These are phyloP conservation scores for Tympanoctomys barrerae DNA, from an alignment of 2,797 vertebrate genomes.

Conservation along the genomic window DNA sequence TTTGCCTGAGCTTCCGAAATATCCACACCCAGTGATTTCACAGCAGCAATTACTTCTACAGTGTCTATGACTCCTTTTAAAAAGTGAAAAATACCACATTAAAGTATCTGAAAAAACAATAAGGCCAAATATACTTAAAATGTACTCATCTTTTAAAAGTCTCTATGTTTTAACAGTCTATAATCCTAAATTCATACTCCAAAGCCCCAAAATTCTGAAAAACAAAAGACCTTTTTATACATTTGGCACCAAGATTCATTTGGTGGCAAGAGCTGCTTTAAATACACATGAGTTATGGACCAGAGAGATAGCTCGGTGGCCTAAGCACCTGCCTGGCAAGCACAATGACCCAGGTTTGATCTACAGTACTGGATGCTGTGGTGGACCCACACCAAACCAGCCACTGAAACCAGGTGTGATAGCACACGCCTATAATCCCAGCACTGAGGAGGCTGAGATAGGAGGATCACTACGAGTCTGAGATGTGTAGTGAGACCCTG, in stretches of 20 bases:
- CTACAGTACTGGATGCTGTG: too few species aligned
- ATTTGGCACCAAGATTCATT: slow-evolving; percentile 11
- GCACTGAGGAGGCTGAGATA: too few species aligned
- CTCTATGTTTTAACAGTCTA: not conserved
- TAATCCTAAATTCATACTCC: not conserved
- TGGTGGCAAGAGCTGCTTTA: slow-evolving; percentile 26
- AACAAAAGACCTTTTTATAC: not conserved
- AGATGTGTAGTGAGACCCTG: too few species aligned
- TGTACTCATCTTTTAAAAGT: not conserved
- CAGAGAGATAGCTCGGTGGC: too few species aligned
- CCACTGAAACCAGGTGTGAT: too few species aligned
- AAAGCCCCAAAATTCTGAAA: slow-evolving; percentile 28
- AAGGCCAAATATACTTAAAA: slow-evolving; percentile 51
- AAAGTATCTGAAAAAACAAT: slow-evolving; percentile 21
- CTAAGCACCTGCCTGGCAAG: too few species aligned
- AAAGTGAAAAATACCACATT: slow-evolving; percentile 69
- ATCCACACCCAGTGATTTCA: slow-evolving; percentile 93
- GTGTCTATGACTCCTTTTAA: slow-evolving; percentile 93
- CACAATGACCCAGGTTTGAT: too few species aligned
- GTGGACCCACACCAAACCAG: too few species aligned
- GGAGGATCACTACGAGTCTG: too few species aligned
- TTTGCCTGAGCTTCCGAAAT: slow-evolving; percentile 92
- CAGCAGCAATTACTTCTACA: slow-evolving; percentile 92
- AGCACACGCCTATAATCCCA: too few species aligned
- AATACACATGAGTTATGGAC: not conserved